phyloP scores from a whole-genome alignment of 2,113 vertebrate genomes.

The Shinisaurus crocodilurus region DNA sequence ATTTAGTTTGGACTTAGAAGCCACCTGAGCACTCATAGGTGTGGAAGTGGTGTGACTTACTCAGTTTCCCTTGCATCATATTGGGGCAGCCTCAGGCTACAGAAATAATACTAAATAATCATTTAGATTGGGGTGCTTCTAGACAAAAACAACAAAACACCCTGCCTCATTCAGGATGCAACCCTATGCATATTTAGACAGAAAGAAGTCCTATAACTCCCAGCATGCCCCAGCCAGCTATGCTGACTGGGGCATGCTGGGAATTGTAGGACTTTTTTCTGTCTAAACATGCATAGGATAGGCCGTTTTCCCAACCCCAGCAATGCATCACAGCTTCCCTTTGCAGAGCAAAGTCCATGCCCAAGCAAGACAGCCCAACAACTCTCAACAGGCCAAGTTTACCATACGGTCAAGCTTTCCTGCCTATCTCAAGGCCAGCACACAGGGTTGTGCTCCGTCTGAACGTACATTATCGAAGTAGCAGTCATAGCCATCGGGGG shows the following conservation, averaged over 20 bases:
- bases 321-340: background rate
- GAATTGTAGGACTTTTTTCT: no score
- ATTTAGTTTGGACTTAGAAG: background rate
- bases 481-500: conserved; percentile 88
- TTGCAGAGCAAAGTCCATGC: background rate
- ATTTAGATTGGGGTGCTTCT: no score
- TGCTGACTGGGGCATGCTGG: no score
- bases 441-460: background rate
- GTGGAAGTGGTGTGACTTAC: background rate
- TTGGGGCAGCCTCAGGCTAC: background rate
- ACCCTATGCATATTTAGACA: no score
- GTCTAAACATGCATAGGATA: no score
- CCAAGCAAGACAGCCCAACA: background rate
- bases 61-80: background rate
- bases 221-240: no score
- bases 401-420: background rate
- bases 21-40: background rate
- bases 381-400: background rate
- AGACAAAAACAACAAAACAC: no score
- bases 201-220: no score
- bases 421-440: background rate
- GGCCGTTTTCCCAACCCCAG: background rate
- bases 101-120: no score
- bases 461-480: conserved; percentile 90
- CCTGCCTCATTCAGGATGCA: no score